phyloP scores from a whole-genome alignment of 2,797 vertebrate genomes.

The Oceanodroma leucorhoa region DNA sequence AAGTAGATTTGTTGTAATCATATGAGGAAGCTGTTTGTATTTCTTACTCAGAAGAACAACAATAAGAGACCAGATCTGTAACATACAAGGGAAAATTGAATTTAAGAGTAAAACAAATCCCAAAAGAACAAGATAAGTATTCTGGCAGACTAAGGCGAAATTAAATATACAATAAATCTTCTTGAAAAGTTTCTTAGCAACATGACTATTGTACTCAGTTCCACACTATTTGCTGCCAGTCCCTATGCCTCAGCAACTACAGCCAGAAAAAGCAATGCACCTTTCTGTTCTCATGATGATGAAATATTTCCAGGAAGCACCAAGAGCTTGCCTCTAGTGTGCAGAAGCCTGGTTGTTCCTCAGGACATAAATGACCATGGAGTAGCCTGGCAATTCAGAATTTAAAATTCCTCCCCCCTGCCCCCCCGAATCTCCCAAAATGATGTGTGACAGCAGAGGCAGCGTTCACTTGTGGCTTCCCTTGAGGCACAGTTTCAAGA shows the following conservation, averaged over 20 bases:
- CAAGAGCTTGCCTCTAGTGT: background rate
- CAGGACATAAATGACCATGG: background rate
- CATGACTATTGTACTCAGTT: background rate
- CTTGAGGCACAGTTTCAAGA: background rate
- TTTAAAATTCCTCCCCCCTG: background rate
- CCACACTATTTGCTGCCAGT: background rate
- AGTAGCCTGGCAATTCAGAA: background rate
- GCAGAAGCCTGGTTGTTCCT: background rate
- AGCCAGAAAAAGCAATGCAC: background rate
- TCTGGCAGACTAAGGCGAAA: background rate
- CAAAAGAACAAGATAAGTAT: background rate
- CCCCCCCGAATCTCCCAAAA: background rate
- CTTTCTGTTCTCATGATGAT: background rate
- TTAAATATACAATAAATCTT: background rate
- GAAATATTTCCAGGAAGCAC: background rate
- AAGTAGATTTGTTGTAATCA: slow-evolving; percentile 90
- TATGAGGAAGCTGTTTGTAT: slow-evolving; percentile 88
- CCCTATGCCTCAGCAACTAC: background rate
- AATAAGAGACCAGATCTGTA: slow-evolving; percentile 89
- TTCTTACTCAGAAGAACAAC: slow-evolving; percentile 92
- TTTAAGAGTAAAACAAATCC: background rate
- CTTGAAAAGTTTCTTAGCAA: background rate
- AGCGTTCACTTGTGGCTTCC: background rate
- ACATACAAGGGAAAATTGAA: background rate
- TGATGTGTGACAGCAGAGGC: background rate